Evolutionary conservation across 2,797 vertebrate species (phyloP).

Genomic region (Schizothorax lantsangensis): DNA sequence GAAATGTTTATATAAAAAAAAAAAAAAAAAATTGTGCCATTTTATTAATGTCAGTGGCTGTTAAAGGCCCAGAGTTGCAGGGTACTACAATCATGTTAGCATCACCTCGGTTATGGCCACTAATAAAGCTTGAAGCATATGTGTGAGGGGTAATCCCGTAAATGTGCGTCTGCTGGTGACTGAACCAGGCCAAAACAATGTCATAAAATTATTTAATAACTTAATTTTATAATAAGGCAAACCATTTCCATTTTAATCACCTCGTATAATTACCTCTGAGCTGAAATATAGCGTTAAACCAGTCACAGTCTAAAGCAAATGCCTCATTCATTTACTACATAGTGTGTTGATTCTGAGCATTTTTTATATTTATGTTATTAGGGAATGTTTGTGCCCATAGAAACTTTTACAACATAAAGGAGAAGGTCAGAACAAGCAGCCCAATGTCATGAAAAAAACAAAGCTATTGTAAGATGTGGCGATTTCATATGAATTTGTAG

Average conservation of each 20-base stretch:
- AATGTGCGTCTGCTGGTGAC: not conserved
- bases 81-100: conserved; percentile 1
- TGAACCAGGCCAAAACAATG: conserved; percentile 17
- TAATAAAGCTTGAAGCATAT: conserved; percentile 8
- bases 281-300: not conserved
- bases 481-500: too few relatives aligned
- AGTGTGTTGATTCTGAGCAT: not conserved
- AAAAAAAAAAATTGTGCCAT: not conserved
- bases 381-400: not conserved
- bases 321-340: not conserved
- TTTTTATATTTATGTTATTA: not conserved
- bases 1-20: conserved; percentile 30
- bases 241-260: conserved; percentile 5
- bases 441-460: not conserved
- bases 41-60: conserved; percentile 31
- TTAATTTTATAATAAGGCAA: not conserved
- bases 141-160: not conserved
- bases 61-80: conserved; percentile 5
- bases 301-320: not conserved
- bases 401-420: not conserved
- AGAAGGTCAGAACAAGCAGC: not conserved
- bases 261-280: not conserved
- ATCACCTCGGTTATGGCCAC: not conserved
- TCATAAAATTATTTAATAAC: not conserved
- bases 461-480: not conserved